These are phyloP conservation scores for Gavialis gangeticus DNA, from an alignment of 2,113 vertebrate species.

Conservation along the genomic window DNA sequence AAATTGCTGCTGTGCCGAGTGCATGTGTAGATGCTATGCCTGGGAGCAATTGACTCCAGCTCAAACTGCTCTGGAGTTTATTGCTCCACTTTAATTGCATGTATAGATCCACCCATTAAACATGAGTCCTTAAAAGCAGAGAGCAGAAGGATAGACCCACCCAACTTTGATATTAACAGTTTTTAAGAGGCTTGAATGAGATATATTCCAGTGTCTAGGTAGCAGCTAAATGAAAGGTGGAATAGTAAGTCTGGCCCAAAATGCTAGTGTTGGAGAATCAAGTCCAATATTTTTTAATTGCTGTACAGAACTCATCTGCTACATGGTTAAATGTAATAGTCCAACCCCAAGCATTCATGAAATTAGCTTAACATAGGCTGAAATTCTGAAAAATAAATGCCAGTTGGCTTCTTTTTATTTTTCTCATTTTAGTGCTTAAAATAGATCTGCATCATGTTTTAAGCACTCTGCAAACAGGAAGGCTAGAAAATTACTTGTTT, in stretches of 20 bases:
- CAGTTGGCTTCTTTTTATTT: neutral
- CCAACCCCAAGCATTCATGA: neutral
- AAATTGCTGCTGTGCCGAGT: too few species aligned
- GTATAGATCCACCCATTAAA: too few species aligned
- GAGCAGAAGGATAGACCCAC: too few species aligned
- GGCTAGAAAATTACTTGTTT: neutral
- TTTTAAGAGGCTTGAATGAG: too few species aligned
- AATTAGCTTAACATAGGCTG: neutral
- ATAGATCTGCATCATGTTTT: neutral
- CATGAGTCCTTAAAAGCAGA: too few species aligned
- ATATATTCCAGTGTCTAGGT: too few species aligned
- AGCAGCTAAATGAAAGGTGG: too few species aligned
- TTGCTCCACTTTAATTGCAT: too few species aligned
- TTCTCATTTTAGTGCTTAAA: neutral
- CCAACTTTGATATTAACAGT: too few species aligned
- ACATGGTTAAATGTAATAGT: neutral
- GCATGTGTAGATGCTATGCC: too few species aligned
- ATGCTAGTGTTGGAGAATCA: neutral
- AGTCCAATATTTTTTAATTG: neutral
- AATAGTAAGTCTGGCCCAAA: neutral
- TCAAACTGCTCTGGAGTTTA: too few species aligned
- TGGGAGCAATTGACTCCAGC: too few species aligned
- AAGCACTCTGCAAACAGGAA: neutral
- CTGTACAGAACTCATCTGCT: neutral
- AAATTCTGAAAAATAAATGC: neutral